Evolutionary conservation across 1,140 invertebrate species (phyloP), one percentile per base, ranked within the genome.

Genomic region (Caligus rogercresseyi): DNA sequence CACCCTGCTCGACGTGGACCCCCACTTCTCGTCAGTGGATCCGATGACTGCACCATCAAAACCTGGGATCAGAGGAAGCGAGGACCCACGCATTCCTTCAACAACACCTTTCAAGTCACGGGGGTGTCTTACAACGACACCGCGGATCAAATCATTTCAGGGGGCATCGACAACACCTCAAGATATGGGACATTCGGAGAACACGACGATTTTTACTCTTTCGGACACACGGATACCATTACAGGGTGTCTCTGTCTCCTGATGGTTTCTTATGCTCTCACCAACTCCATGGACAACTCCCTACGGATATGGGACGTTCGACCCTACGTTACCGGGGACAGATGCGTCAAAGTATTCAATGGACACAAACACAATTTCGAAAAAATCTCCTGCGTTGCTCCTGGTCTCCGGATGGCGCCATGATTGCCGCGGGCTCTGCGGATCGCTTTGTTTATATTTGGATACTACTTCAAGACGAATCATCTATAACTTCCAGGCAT

Each of bases 291-390:
- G 93, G 95, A 99, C 73, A 93, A 92, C 69, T 89, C 87, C 65
- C 76, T 81, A 20, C 70, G 81, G 67, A 77, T 83, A 25, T 84
- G 83, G 83, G 83, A 84, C 72, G 75, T 85, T 18, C 69, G 82
- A 56, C 82, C 83, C 43, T 84, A 79, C 73, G 80, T 79, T 1
- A 87, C 90, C 1, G 81, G 83, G 55, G 90, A 98, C 69, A 78
- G 95, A 65, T 96, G 91, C 74, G 84, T 95, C 0, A 94, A 95
- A 76, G 83, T 95, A 31, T 81, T 98, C 64, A 78, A 79, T 64
- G 93, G 93, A 0, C 90, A 97, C 78, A 89, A 93, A 69, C 93
- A 98, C 74, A 97, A 96, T 75, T 98, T 96, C 78, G 94, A 98
- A 78, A 95, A 94, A 89, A 88, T 75, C 75, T 95, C 53, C 72